These are phyloP conservation scores for Chloebia gouldiae DNA, from an alignment of 2,113 vertebrate species.

Conservation along the genomic window DNA sequence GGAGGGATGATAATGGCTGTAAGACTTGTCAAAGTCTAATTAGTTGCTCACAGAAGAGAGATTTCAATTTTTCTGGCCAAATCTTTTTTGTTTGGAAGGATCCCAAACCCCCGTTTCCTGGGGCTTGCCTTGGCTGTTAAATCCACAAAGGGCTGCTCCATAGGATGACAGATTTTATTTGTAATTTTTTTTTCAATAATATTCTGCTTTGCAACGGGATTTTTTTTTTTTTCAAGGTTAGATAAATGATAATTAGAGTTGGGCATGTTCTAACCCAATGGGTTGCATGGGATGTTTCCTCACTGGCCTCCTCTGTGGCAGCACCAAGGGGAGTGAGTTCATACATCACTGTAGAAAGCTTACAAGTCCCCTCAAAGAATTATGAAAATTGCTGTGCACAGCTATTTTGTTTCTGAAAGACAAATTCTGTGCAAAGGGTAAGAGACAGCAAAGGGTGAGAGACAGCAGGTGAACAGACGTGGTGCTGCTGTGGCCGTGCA, in stretches of 20 bases:
- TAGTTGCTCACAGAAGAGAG: conserved; percentile 59
- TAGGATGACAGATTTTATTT: conserved; percentile 29
- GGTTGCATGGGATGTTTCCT: not conserved
- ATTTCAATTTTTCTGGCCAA: not conserved
- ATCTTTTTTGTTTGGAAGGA: conserved; percentile 24
- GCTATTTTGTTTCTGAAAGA: conserved; percentile 33
- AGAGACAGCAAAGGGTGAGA: not conserved
- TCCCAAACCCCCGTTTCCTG: conserved; percentile 39
- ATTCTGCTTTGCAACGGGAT: not conserved
- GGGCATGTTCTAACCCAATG: not conserved
- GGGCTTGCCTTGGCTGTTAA: conserved; percentile 7
- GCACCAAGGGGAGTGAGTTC: not conserved
- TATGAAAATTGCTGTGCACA: conserved; percentile 6
- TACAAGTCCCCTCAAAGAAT: not conserved
- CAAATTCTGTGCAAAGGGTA: not conserved
- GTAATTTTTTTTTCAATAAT: conserved; percentile 4
- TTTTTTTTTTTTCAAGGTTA: conserved; percentile 33
- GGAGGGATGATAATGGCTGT: not conserved
- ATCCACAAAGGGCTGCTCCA: not conserved
- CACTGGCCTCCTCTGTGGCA: conserved; percentile 7
- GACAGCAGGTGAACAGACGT: not conserved
- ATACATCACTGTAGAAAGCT: conserved; percentile 21
- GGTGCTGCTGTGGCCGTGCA: not conserved
- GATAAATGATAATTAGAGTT: conserved; percentile 35
- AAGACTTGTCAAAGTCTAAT: conserved; percentile 60